Evolutionary conservation across 2,797 vertebrate species (phyloP), one percentile per base, ranked within the genome.

Genomic region (Fundulus diaphanus): DNA sequence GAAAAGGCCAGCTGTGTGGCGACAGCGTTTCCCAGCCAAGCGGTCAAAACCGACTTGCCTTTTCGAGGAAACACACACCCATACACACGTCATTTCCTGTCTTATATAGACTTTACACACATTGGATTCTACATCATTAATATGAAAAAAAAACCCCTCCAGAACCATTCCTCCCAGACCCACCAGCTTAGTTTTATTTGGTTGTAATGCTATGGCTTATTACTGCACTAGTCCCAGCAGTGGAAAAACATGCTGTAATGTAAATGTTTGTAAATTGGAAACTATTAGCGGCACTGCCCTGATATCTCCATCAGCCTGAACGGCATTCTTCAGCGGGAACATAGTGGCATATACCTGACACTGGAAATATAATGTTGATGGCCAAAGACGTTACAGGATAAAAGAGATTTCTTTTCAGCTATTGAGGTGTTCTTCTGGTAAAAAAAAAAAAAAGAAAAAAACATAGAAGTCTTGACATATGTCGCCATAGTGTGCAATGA

Each of bases 181-280:
- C 31, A 24, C 22, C 48, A 15, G 31, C 11, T 18, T 12, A 15
- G 3, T 51, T 35, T 33, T 51, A 6, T 33, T 49, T 51, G 31
- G 46, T 35, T 40, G 51, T 52, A 51, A 51, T 52, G 20, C 52
- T 37, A n/a, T 70, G 49, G 33, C 1, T 70, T 48, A 70, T 70
- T 52, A 16, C 65, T 76, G 44, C 67, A 57, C n/a, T 52, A 48
- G 46, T 31, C 9, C 11, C 27, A 81, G 77, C 56, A 70, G 74
- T 16, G 15, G 59, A 68, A 15, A 54, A 54, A n/a, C 57, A 65
- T 71, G 27, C 13, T 12, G 42, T 56, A 31, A 59, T 69, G 52
- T 37, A 76, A 76, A 77, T 44, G 13, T 12, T 52, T 71, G 68
- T 48, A 71, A 71, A 71, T 77, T 7, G 68, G 16, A 11, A 44